Conservation (phyloP, 1,140 invertebrate species). For the Amyelois transitella region DNA sequence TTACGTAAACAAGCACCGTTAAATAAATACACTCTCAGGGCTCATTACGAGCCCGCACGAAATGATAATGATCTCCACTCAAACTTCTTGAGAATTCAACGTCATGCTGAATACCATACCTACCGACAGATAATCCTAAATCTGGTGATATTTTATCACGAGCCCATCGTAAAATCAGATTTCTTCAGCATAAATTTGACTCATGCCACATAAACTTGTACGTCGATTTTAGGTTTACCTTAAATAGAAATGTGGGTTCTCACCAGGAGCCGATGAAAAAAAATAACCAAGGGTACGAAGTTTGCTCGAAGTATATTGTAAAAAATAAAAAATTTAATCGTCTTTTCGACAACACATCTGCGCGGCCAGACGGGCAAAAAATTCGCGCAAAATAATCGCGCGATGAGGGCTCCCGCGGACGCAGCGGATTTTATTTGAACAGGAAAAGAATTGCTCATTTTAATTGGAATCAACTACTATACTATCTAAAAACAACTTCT, state of each 20-base stretch:
- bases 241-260: neutral
- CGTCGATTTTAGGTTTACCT: neutral
- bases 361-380: slow-evolving; percentile 41
- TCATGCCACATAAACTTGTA: too few species aligned
- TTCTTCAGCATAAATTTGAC: neutral
- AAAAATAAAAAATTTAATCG: slow-evolving; percentile 32
- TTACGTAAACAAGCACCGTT: slow-evolving; percentile 37
- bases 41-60: slow-evolving; percentile 26
- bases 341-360: slow-evolving; percentile 38
- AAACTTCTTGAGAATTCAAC: neutral
- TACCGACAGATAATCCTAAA: slow-evolving; percentile 6
- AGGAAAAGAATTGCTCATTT: slow-evolving; percentile 25
- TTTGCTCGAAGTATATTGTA: slow-evolving; percentile 32
- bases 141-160: neutral
- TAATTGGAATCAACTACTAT: slow-evolving; percentile 7
- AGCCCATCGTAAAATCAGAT: neutral
- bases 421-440: slow-evolving; percentile 10
- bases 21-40: slow-evolving; percentile 24
- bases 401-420: neutral
- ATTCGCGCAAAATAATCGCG: slow-evolving; percentile 28
- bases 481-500: neutral
- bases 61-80: slow-evolving; percentile 12
- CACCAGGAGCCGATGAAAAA: slow-evolving; percentile 21
- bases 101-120: too few species aligned
- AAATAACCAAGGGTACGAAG: slow-evolving; percentile 38